Evolutionary conservation across 2,797 vertebrate species (phyloP), one percentile per base, ranked within the genome.

Genomic region (Enteromius viviparus): DNA sequence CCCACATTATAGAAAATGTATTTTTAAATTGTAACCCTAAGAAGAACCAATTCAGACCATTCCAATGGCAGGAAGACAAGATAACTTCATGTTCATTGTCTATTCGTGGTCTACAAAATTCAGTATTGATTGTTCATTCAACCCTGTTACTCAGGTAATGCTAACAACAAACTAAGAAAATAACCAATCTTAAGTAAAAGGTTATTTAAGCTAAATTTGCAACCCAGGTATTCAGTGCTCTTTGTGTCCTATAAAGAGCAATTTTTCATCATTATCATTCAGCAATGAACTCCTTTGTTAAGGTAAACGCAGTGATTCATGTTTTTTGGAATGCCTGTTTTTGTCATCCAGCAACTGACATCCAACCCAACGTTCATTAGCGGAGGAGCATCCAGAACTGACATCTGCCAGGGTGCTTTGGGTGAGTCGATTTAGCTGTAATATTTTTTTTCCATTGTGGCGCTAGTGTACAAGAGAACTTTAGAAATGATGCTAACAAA

Each of bases 331-430:
- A 65, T 65, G n/a, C 15, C 8, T 75, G 65, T 83, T 29, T 64
- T 88, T 62, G 85, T 86, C 81, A 72, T 17, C 47, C 90, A 97
- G 96, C 96, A 97, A 87, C 90, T 97, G 86, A 95, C 94, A 78
- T 88, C 92, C 29, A 90, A 80, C 23, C 96, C 96, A 10, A 91
- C 91, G 49, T 97, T 97, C 84, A 95, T 97, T 3, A 32, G 92
- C 0, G 91, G 90, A 2, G 95, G 95, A 87, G 96, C 96, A 3
- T 94, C 93, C 1, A 94, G 95, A 65, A 96, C 95, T 0, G 96
- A 97, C 89, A 96, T 97, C 92, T 97, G 96, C 90, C 97, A 97
- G 82, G 96, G 97, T 66, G 94, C 91, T n/a, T 88, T 97, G 83
- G 96, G 96, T 97, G 90, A 95, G 94, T 76, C 45, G 3, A 7